Base-by-base conservation (phyloP, 2,113 vertebrate genomes). In the Origma solitaria region DNA sequence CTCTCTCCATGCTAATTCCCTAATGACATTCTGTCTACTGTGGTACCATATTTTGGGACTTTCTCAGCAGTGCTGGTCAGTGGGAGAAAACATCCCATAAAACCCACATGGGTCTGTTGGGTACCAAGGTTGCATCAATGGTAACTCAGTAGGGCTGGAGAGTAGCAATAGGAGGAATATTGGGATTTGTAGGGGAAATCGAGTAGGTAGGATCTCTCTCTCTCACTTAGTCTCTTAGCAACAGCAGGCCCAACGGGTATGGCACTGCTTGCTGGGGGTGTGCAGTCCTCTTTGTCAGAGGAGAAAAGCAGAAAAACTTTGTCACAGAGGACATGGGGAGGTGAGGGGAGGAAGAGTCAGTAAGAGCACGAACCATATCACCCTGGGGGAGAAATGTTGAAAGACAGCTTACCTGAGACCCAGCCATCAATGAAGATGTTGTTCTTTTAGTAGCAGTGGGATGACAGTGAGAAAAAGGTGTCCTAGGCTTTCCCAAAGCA, bases 151-250 rank as follows among this genome's bases (percentile, higher is more conserved):
- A 49, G 64, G 81, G 72, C 82, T 49, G 42, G 57, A 38, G 47
- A 89, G 62, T 3, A 65, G 54, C 68, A 70, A 58, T 11, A 57
- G 71, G 57, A 89, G 35, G 54, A 91, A 65, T 69, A 53, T 0
- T 87, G 54, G 44, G 44, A 78, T 66, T 35, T 2, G 18, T 54
- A 45, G 81, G 81, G 84, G 40, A 91, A 91, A 76, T 5, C 24
- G 70, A 92, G 94, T 82, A 57, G 78, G 81, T 45, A 88, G 71
- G 78, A 83, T 81, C 53, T 76, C 64, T 70, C 73, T 70, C 54
- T 62, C 40, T 79, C 51, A 7, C 37, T 89, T 21, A 50, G 92
- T 96, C 69, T 97, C 91, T 91, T 95, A 91, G 91, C 69, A 95
- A 86, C 94, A 87, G 66, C 24, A 71, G 19, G 56, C 51, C 90